Conservation (phyloP, 2,888 invertebrate species). For the Quadroppia sp. region DNA sequence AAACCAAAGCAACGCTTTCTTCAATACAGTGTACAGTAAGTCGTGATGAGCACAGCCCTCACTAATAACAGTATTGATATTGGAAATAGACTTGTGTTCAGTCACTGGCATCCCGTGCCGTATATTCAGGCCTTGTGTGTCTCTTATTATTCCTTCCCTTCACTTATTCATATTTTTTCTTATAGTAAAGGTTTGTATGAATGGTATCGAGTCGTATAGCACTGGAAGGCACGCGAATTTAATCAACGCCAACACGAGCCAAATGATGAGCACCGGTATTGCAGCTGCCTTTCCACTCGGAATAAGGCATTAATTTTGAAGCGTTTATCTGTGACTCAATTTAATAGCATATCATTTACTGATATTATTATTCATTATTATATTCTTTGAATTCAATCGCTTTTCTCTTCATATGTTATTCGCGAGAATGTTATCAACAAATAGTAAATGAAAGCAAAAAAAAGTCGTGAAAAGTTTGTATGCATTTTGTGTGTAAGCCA, state of each 20-base stretch:
- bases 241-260: slow-evolving; percentile 19
- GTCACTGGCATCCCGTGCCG: neutral
- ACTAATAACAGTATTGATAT: neutral
- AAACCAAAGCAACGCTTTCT: neutral
- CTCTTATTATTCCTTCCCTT: neutral
- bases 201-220: slow-evolving; percentile 3
- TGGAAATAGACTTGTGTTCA: neutral
- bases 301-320: neutral
- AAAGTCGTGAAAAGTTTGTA: slow-evolving; percentile 10
- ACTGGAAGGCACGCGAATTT: slow-evolving; percentile 28
- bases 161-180: neutral
- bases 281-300: neutral
- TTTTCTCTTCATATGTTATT: neutral
- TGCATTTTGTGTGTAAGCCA: neutral
- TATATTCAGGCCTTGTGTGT: slow-evolving; percentile 11
- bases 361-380: neutral
- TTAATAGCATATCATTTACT: slow-evolving; percentile 27
- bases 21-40: neutral
- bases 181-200: slow-evolving; percentile 9
- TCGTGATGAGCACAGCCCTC: slow-evolving; percentile 32
- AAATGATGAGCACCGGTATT: neutral
- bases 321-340: slow-evolving; percentile 23
- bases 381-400: neutral
- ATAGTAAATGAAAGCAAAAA: neutral
- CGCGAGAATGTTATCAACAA: neutral